These are phyloP conservation scores for Nansenia antarctica DNA, from an alignment of 2,113 vertebrate genomes.

Conservation along the genomic window DNA sequence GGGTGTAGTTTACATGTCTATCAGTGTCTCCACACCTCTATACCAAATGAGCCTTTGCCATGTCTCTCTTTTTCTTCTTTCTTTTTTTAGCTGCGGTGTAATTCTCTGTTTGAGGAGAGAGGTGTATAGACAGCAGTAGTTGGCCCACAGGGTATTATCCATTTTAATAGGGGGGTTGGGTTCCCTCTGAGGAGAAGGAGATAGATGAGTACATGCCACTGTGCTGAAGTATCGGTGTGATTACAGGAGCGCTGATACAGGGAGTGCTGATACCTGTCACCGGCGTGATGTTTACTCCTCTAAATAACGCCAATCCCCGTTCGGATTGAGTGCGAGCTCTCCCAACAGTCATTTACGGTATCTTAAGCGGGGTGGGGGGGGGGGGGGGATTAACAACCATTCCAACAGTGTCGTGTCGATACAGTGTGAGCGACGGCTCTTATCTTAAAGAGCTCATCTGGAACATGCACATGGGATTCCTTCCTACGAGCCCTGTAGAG, in stretches of 20 bases:
- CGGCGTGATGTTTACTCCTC: slow-evolving; percentile 66
- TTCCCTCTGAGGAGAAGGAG: slow-evolving; percentile 62
- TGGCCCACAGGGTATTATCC: slow-evolving; percentile 74
- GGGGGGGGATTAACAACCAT: slow-evolving; percentile 52
- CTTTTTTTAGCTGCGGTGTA: slow-evolving; percentile 50
- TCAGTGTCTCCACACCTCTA: slow-evolving; percentile 61
- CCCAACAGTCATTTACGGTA: slow-evolving; percentile 52
- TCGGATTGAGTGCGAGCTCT: slow-evolving; percentile 57
- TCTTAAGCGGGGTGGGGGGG: slow-evolving; percentile 32
- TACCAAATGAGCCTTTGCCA: slow-evolving; percentile 59
- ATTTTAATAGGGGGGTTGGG: slow-evolving; percentile 64
- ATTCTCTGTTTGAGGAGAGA: slow-evolving; percentile 48
- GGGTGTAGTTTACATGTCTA: slow-evolving; percentile 65
- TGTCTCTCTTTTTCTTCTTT: no score
- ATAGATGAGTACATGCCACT: slow-evolving; percentile 66
- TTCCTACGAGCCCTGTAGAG: background rate
- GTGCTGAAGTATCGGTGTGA: slow-evolving; percentile 60
- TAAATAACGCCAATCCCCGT: slow-evolving; percentile 68
- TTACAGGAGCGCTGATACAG: slow-evolving; percentile 49
- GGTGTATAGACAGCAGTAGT: slow-evolving; percentile 55
- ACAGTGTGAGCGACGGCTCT: slow-evolving; percentile 52
- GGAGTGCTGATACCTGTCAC: slow-evolving; percentile 68
- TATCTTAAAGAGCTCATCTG: slow-evolving; percentile 46
- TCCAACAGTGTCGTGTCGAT: slow-evolving; percentile 36
- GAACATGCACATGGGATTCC: slow-evolving; percentile 57